Base-by-base conservation (phyloP, 2,888 invertebrate species). In the Oscheius onirici region DNA sequence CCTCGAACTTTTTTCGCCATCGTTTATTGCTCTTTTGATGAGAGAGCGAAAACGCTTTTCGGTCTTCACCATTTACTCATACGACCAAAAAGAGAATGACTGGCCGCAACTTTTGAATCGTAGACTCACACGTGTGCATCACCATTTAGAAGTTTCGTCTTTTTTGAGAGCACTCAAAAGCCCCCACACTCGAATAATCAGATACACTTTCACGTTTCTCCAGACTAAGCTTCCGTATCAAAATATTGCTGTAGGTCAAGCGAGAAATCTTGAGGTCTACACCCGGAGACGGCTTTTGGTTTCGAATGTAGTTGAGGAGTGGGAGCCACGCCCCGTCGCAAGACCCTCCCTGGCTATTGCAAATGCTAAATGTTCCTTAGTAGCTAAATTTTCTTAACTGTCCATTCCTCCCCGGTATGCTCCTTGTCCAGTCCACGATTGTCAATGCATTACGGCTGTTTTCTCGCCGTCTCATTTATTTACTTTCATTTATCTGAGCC, bases 291-390 rank as follows among this genome's bases (percentile, higher is more conserved):
- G 46, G 41, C 58, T n/a, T 40, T 20, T 58, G 49, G 63, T 46
- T 63, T 49, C 63, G 63, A 49, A 63, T 63, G 63, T 43, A 61
- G 61, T 49, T 49, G 28, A 46, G 63, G 46, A 43, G 43, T 20
- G 44, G 24, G 49, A 26, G 58, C 63, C 63, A 20, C 46, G 46
- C 63, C 63, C 61, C 26, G 60, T 26, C 55, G 55, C 20, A 13
- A n/a, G n/a, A 6, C 55, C 26, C 58, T 24, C 41, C 40, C n/a
- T 24, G 41, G 17, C 60, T 46, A 46, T 46, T 63, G 63, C 63
- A 49, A 49, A 63, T 63, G 63, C 63, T 63, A n/a, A 44, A 46
- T 49, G 49, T 15, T 55, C 26, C 54, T 55, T 60, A 34, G 17
- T 49, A 49, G 63, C 63, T 49, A 28, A 63, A 63, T 63, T 58